phyloP scores from a whole-genome alignment of 2,888 invertebrate genomes.

The Lithosia quadra region DNA sequence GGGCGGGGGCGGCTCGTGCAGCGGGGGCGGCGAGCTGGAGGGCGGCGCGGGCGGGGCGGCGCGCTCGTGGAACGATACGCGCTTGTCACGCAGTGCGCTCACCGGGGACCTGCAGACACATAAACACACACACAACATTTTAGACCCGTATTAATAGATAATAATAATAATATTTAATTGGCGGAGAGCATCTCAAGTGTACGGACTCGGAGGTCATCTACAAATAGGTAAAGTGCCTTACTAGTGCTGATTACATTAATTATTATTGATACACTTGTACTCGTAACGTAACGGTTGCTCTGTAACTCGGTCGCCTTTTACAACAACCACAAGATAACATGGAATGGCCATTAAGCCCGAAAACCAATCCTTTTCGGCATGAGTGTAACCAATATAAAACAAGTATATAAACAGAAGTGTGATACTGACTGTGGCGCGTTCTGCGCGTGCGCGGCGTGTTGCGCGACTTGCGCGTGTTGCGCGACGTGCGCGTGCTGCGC shows the following conservation, averaged over 20 bases:
- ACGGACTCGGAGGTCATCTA: too few relatives aligned
- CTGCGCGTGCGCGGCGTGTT: conserved; percentile 68
- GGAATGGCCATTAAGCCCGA: too few relatives aligned
- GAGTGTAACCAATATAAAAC: neutral
- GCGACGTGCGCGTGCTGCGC: conserved; percentile 58
- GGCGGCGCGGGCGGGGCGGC: conserved; percentile 62
- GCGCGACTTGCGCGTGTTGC: conserved; percentile 54
- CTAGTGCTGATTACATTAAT: too few relatives aligned
- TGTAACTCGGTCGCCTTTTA: too few relatives aligned
- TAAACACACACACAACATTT: neutral
- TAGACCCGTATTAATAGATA: too few relatives aligned
- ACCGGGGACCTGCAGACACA: conserved; percentile 66
- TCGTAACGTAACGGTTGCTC: too few relatives aligned
- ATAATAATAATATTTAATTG: too few relatives aligned
- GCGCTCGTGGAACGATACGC: conserved; percentile 92
- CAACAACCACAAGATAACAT: too few relatives aligned
- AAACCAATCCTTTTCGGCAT: neutral
- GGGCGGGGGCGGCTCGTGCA: conserved; percentile 48
- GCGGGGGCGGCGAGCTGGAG: conserved; percentile 60
- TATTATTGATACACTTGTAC: too few relatives aligned
- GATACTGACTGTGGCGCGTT: conserved; percentile 65
- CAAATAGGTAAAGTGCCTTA: too few relatives aligned
- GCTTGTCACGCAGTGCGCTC: conserved; percentile 83
- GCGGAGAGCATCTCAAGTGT: too few relatives aligned
- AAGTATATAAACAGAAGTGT: neutral